A percentile compares a stretch with the other conserved stretches of the same genome.
Evolutionary conservation across 2,888 invertebrate species (phyloP).

Genomic region (Axea sp.): DNA sequence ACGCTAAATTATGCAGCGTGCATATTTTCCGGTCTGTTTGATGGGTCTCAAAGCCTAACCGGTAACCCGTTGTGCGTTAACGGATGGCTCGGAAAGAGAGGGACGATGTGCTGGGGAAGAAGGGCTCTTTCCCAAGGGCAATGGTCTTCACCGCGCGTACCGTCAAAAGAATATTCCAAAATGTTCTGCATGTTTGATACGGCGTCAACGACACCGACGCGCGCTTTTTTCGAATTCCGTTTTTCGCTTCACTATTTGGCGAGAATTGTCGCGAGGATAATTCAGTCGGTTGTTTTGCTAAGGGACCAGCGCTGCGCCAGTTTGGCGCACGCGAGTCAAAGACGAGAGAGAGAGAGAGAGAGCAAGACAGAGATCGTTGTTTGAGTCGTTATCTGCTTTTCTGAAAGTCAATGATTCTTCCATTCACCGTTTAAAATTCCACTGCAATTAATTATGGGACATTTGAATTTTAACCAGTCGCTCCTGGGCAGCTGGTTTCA

Average conservation of each 20-base stretch:
- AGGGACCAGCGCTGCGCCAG: too few species aligned
- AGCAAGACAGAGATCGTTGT: too few species aligned
- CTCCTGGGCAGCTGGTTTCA: too few species aligned
- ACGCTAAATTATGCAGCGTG: constrained; percentile 77
- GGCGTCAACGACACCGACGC: constrained; percentile 38
- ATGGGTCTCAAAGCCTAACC: constrained; percentile 71
- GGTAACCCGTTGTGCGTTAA: constrained; percentile 63
- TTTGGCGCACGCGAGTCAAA: too few species aligned
- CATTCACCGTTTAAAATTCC: too few species aligned
- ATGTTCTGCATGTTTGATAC: constrained; percentile 55
- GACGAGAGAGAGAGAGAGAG: too few species aligned
- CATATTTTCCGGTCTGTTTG: constrained; percentile 79
- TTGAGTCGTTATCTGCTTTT: too few species aligned
- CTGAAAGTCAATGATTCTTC: too few species aligned
- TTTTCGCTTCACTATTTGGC: constrained; percentile 13
- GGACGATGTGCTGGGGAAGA: constrained; percentile 57
- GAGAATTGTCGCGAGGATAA: constrained; percentile 13
- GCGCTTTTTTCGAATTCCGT: constrained; percentile 23
- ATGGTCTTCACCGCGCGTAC: constrained; percentile 48
- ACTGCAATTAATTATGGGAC: too few species aligned
- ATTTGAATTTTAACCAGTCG: too few species aligned
- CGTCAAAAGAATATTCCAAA: constrained; percentile 63
- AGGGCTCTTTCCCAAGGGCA: constrained; percentile 61
- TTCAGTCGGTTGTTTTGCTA: too few species aligned
- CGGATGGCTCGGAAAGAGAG: constrained; percentile 63